Percentiles rank a stretch among this genome's conserved stretches.
Conservation (phyloP, 1,140 invertebrate species). For the Tetragonula clypearis region DNA sequence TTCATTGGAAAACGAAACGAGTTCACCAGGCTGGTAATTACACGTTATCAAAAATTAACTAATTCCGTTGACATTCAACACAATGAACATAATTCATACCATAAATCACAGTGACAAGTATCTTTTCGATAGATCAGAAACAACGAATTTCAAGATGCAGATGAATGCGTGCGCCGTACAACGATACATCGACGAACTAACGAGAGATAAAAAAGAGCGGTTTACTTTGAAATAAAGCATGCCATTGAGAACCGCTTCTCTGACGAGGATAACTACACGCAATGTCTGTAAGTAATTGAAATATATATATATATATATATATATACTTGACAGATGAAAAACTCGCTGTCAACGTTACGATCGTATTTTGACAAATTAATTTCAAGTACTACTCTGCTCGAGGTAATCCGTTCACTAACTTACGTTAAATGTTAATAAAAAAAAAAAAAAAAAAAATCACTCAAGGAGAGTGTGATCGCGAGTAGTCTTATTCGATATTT, state of each 20-base stretch:
- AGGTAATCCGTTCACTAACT: not conserved
- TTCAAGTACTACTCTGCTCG: not conserved
- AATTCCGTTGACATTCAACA: slow-evolving; percentile 23
- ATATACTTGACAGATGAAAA: not conserved
- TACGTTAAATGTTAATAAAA: not conserved
- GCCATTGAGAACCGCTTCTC: not conserved
- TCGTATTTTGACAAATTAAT: not conserved
- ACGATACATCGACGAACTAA: not conserved
- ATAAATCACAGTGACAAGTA: not conserved
- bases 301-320: not conserved
- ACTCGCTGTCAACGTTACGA: not conserved
- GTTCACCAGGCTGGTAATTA: not conserved
- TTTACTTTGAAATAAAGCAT: not conserved
- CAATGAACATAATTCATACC: slow-evolving; percentile 30
- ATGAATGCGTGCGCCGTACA: not conserved
- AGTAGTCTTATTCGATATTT: not conserved
- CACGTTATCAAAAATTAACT: slow-evolving; percentile 18
- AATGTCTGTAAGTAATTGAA: not conserved
- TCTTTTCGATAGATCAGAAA: not conserved
- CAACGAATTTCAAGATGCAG: not conserved
- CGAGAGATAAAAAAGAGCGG: not conserved
- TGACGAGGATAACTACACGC: not conserved
- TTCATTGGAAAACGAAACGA: slow-evolving; percentile 9
- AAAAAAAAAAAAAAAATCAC: no score
- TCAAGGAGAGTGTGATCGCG: not conserved